Evolutionary conservation across 2,888 invertebrate genomes (phyloP), one percentile per base, ranked within the genome.

Genomic region (Pachycephus smyrnensis): DNA sequence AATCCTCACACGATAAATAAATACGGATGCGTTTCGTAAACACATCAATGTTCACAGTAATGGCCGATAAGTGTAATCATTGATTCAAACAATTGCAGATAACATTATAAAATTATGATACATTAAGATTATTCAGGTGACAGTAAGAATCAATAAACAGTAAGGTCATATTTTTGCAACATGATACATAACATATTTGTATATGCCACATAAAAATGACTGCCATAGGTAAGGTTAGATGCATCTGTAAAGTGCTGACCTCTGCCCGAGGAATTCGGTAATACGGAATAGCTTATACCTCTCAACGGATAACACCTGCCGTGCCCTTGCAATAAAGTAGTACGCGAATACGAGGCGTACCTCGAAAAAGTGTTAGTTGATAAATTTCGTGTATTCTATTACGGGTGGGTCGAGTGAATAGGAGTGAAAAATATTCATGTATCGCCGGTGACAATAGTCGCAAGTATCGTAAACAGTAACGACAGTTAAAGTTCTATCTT

Each of bases 391-490:
- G 55, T 23, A 55, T 55, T 23, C 55, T 55, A 55, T 23, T 55
- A 55, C 55, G 55, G 55, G 55, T 55, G 23, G 23, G 23, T 55
- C 55, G 23, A 55, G 55, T 55, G 55, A 55, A 55, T 55, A 55
- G 55, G 55, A 55, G 55, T 55, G 23, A 23, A 55, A 55, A 55
- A 55, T 55, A 55, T 55, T 9, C 23, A 55, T 55, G 23, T 55
- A 23, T 55, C 55, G 55, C 23, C 55, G 55, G 55, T 55, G 55
- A 55, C 55, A 55, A 55, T 55, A 55, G 55, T 9, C 2, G 1
- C 23, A 55, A 55, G 55, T 71, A 15, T 71, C 32, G 23, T 71
- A 71, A 71, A 71, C 15, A 71, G 71, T 33, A 71, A 71, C 71
- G 31, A 12, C 23, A 71, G 12, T 71, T 4, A 71, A 71, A 71